Base-by-base conservation (phyloP, 2,797 vertebrate genomes). In the Myripristis murdjan region DNA sequence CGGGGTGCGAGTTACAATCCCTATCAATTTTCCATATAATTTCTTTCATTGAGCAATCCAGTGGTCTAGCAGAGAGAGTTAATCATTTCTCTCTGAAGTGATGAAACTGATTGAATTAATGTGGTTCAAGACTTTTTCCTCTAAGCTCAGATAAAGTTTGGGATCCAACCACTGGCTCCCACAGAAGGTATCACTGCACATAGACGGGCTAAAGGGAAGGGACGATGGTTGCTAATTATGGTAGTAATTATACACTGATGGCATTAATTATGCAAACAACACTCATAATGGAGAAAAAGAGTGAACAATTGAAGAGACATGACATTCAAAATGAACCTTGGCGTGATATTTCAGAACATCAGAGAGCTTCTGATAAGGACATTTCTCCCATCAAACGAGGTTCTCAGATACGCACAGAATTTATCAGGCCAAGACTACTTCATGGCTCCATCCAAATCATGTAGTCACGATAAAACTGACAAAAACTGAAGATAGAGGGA, bases 21-120 rank as follows among this genome's bases (percentile, higher is more conserved):
- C 81, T 92, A 93, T 94, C 91, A 92, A 91, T 90, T 89, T 91
- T 92, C 86, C 89, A 88, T 92, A 87, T 90, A 83, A 89, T 88
- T 91, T 85, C 57, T 90, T 91, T 90, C 66, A 87, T 72, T 89
- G 87, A 91, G 85, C 79, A 90, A 88, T 88, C 79, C 84, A 91
- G 89, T 92, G 91, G 91, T 91, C 86, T 89, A 55, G 86, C 65
- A 70, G 78, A 68, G 76, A 73, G 70, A 91, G 85, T 91, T 93
- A 93, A 94, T 93, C 84, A 93, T 87, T 88, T 91, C 88, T 86
- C 84, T 91, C 88, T 91, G 84, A 91, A 93, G 84, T 91, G 93
- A 94, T 94, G 93, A 92, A 94, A 93, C 91, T 86, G 90, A 95
- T 91, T 87, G 89, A 92, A 92, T 91, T 91, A 92, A 93, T 90